A percentile compares a stretch with the other conserved stretches of the same genome.
Conservation (phyloP, 2,113 vertebrate species). For the Channa argus region DNA sequence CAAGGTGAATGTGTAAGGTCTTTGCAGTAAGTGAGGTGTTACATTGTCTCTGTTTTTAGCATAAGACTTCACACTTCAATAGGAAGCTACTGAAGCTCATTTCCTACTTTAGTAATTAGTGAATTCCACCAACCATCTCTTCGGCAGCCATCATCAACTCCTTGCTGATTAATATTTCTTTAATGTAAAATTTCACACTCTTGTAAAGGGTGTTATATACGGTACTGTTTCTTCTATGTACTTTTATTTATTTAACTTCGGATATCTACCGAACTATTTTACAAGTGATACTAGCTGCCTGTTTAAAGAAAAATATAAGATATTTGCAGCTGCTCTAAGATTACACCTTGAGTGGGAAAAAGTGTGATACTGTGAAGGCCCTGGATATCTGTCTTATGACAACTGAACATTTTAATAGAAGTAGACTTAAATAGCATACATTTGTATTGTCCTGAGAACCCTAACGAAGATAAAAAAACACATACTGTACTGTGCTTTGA, state of each 20-base stretch:
- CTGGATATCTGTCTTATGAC: not conserved
- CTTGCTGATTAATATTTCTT: slow-evolving; percentile 28
- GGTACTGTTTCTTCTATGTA: not conserved
- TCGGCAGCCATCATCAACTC: slow-evolving; percentile 9
- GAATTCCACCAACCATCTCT: slow-evolving; percentile 22
- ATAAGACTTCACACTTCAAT: slow-evolving; percentile 53
- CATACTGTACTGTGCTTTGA: not conserved
- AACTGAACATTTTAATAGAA: not conserved
- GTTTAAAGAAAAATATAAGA: not conserved
- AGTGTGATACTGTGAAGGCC: not conserved
- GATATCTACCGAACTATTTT: not conserved
- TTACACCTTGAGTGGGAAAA: not conserved
- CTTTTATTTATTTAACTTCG: not conserved
- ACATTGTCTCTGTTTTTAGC: slow-evolving; percentile 57
- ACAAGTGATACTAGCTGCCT: not conserved
- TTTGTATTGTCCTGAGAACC: not conserved
- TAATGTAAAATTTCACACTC: not conserved
- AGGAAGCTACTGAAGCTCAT: slow-evolving; percentile 41
- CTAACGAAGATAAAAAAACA: not conserved
- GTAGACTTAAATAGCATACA: not conserved
- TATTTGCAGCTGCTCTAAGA: not conserved
- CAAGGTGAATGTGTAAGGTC: slow-evolving; percentile 46
- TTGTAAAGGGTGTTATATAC: not conserved
- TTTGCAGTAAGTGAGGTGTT: slow-evolving; percentile 33
- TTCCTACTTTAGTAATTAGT: slow-evolving; percentile 25